Percentiles rank a stretch among this genome's conserved stretches.
Conservation (phyloP, 2,797 vertebrate genomes). For the Buphagus erythrorhynchus region DNA sequence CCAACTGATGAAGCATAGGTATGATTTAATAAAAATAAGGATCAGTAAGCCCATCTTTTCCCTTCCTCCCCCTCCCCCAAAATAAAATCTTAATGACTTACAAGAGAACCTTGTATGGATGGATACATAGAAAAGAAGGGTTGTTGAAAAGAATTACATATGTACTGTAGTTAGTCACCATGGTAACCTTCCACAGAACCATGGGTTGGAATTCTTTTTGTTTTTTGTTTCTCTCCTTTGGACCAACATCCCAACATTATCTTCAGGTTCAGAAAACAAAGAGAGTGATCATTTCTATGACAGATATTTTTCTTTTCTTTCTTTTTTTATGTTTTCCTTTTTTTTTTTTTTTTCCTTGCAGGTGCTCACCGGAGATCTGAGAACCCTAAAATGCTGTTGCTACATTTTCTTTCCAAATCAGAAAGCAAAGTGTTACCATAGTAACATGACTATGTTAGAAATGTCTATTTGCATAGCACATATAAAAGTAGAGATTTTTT, state of each 20-base stretch:
- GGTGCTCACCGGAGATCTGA: slow-evolving; percentile 75
- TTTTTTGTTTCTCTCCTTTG: slow-evolving; percentile 68
- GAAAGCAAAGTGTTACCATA: slow-evolving; percentile 86
- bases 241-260: slow-evolving; percentile 76
- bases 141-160: slow-evolving; percentile 89
- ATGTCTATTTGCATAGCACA: slow-evolving; percentile 88
- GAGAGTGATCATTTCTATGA: slow-evolving; percentile 68
- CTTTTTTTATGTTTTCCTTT: not conserved
- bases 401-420: slow-evolving; percentile 82
- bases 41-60: slow-evolving; percentile 73
- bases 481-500: slow-evolving; percentile 77
- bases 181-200: slow-evolving; percentile 89
- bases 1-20: slow-evolving; percentile 71
- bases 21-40: slow-evolving; percentile 78
- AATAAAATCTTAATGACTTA: slow-evolving; percentile 87
- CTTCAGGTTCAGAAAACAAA: slow-evolving; percentile 80
- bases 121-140: slow-evolving; percentile 85
- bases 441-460: slow-evolving; percentile 84
- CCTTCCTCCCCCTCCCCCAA: slow-evolving; percentile 62
- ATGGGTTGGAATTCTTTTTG: slow-evolving; percentile 71
- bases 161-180: slow-evolving; percentile 87
- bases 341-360: slow-evolving; percentile 36
- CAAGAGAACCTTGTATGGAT: slow-evolving; percentile 91
- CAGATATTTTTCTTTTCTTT: slow-evolving; percentile 39
- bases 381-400: slow-evolving; percentile 82